Evolutionary conservation across 1,140 invertebrate species (phyloP), one percentile per base, ranked within the genome.

Genomic region (Spodoptera litura): DNA sequence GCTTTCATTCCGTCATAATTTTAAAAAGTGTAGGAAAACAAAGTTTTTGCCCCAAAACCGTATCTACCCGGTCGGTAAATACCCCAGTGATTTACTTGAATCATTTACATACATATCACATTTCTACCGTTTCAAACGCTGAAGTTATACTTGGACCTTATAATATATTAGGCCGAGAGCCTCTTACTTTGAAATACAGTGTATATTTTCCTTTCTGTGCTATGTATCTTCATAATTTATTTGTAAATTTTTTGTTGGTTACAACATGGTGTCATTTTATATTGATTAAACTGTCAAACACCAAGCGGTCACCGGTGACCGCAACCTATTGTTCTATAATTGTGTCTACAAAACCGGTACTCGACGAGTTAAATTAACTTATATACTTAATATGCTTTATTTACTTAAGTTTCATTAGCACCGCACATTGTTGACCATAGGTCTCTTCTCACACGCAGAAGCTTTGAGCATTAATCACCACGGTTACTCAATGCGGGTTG

Each of bases 31-130:
- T n/a, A 62, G 15, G 44, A 49, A 38, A 64, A 20, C 12, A 49
- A 64, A 15, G 8, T 44, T 64, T 35, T 64, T 44, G 35, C 61
- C 61, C 44, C 61, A 49, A 64, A 64, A 64, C 15, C 15, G 61
- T 64, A 64, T n/a, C 61, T 49, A 15, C 31, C 61, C n/a, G 61
- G 61, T 64, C 38, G 61, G 61, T 64, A 64, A 64, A 64, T 64
- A 64, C 61, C 61, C 35, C 15, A 64, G 61, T 64, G 61, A 64
- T 64, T 64, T 64, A 64, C 61, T 64, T 49, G 61, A 49, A 64
- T 15, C 38, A 64, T 64, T 64, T 64, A 38, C 61, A 64, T 64
- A 64, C 61, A 49, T 64, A 64, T 64, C 61, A 64, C 61, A 64
- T 64, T 49, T 31, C 61, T 64, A 64, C 61, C 61, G 38, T 64